Base-by-base conservation (phyloP, 30 jellyfish, hydroid and myxozoan genomes). In the Morbakka virulenta region DNA sequence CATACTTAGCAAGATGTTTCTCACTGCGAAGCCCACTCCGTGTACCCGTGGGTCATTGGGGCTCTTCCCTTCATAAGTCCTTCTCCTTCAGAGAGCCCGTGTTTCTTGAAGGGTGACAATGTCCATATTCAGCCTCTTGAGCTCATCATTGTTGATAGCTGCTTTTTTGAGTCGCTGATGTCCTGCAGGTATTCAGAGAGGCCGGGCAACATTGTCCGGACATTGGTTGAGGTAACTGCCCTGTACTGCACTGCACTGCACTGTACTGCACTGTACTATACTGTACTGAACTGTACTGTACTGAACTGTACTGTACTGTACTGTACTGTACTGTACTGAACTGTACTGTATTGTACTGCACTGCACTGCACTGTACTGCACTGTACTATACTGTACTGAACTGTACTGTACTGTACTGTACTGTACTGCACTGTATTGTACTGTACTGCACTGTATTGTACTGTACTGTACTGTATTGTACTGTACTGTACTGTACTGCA, bases 321-420 rank as follows among this genome's bases (percentile, higher is more conserved):
- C 70, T 53, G 70, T 53, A 53, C 70, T 53, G 70, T 53, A 53
- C 70, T 53, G 70, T 53, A 53, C 70, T 53, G 70, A 17, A 53
- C 70, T 53, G 70, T 53, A 53, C 70, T 53, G 70, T 53, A 53
- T 21, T 53, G 70, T 21, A 53, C 70, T 53, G 9, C 4, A 53
- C 70, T 53, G 70, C 25, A 53, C 70, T 53, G 70, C 25, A 53
- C 70, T 53, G 70, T 21, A 17, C 24, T 4, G 9, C 25, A 6
- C 70, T 53, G 70, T 53, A 53, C 70, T 53, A 31, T 53, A 53
- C 70, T 53, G 70, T 53, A 53, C 70, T 53, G 70, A 17, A 53
- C 70, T 53, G 70, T 53, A 53, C 70, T 53, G 70, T 53, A 53
- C 70, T 53, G 70, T 53, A 53, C 70, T 53, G 70, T 53, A 53